A percentile compares a stretch with the other conserved stretches of the same genome.
Evolutionary conservation across 2,797 vertebrate genomes (phyloP).

Genomic region (Phalloptychus januarius): DNA sequence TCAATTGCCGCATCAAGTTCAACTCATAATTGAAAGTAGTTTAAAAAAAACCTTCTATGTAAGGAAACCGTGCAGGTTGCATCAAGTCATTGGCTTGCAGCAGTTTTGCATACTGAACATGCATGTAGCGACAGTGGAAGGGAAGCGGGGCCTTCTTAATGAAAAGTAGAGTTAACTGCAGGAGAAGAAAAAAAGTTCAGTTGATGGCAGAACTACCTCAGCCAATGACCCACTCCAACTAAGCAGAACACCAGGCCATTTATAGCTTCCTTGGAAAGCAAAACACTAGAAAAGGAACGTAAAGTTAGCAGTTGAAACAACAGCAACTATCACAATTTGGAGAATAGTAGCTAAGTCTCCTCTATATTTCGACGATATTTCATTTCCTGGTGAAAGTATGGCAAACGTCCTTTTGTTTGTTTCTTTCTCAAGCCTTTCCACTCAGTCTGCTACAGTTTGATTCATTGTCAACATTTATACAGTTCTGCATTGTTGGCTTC

Average conservation of each 20-base stretch:
- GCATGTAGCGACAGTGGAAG: neutral
- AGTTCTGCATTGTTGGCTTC: conserved; percentile 10
- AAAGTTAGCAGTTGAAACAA: neutral
- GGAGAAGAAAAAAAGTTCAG: neutral
- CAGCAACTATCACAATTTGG: neutral
- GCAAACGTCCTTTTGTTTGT: neutral
- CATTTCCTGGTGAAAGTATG: neutral
- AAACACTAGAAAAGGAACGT: neutral
- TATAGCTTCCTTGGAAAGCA: neutral
- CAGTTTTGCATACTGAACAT: neutral
- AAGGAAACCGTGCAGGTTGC: neutral
- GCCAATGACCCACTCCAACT: neutral
- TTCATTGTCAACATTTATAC: conserved; percentile 13
- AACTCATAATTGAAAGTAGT: neutral
- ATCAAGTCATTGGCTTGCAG: neutral
- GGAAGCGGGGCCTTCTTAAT: neutral
- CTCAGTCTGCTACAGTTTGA: neutral
- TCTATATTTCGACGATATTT: neutral
- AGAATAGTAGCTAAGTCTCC: neutral
- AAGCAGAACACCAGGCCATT: neutral
- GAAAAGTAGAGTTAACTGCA: neutral
- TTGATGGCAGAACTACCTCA: neutral
- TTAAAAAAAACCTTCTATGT: neutral
- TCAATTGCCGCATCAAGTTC: neutral
- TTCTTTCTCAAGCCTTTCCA: neutral